Conservation (phyloP, 2,888 invertebrate genomes). For the Hybos culiciformis region DNA sequence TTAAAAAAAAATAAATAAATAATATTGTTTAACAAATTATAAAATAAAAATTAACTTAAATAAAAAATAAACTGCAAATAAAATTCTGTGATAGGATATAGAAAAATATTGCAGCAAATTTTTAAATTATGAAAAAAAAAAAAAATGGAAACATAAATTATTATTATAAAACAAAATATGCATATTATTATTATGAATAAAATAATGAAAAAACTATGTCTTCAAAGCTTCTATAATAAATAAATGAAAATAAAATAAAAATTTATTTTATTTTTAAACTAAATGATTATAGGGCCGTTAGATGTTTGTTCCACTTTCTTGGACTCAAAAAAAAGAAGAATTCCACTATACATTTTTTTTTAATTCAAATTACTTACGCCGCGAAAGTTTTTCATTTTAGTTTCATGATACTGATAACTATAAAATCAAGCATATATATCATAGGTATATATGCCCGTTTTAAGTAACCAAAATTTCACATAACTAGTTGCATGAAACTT, state of each 20-base stretch:
- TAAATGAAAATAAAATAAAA: background rate
- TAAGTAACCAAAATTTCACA: too few relatives aligned
- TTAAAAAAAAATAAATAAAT: background rate
- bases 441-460: too few relatives aligned
- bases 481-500: too few relatives aligned
- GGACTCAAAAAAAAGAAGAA: too few relatives aligned
- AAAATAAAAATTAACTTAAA: background rate
- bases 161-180: background rate
- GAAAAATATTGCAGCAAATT: slow-evolving; percentile 3
- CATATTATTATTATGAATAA: slow-evolving; percentile 1
- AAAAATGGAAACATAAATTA: background rate
- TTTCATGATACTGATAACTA: too few relatives aligned
- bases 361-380: too few relatives aligned
- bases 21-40: background rate
- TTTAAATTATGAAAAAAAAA: background rate
- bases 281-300: too few relatives aligned
- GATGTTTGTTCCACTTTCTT: too few relatives aligned
- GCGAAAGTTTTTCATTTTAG: too few relatives aligned
- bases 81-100: slow-evolving; percentile 3
- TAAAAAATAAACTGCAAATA: background rate
- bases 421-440: too few relatives aligned
- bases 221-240: slow-evolving; percentile 2
- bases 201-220: slow-evolving; percentile 2
- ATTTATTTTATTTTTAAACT: background rate
- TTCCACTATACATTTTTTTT: too few relatives aligned